Evolutionary conservation across 2,113 vertebrate genomes (phyloP).

Genomic region (Electrona antarctica): DNA sequence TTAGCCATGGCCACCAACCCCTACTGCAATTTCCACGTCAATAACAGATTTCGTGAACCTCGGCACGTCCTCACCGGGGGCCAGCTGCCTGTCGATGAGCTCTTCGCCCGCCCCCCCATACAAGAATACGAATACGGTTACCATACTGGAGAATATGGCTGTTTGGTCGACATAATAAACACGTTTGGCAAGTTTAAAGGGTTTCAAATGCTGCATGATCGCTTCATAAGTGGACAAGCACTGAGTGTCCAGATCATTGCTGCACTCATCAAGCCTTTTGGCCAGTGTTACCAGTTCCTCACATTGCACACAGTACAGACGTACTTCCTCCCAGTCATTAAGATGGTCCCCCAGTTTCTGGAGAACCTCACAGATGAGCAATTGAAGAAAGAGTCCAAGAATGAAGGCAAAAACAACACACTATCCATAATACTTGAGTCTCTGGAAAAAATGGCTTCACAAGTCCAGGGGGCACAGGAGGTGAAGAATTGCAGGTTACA

Average conservation of each 20-base stretch:
- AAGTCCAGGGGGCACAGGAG: conserved; percentile 98
- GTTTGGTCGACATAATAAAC: conserved; percentile 99
- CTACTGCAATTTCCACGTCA: conserved; percentile 99
- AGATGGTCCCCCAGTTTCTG: conserved; percentile 99
- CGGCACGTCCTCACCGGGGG: conserved; percentile 94
- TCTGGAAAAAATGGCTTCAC: conserved; percentile 97
- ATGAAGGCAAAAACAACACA: conserved; percentile 99
- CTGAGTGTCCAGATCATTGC: conserved; percentile 99
- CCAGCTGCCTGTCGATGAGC: conserved; percentile 95
- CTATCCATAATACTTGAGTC: conserved; percentile 99
- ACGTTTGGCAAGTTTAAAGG: conserved; percentile 99
- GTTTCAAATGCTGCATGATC: conserved; percentile 99
- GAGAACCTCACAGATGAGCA: conserved; percentile 99
- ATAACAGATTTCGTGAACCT: conserved; percentile 96
- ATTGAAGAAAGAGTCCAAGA: conserved; percentile 99
- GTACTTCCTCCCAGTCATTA: conserved; percentile 98
- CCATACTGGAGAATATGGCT: conserved; percentile 79
- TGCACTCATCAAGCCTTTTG: conserved; percentile 98
- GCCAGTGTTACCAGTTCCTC: neutral
- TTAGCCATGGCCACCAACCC: conserved; percentile 99
- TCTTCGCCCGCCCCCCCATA: conserved; percentile 91
- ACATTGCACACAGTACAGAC: conserved; percentile 94
- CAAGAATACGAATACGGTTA: no score
- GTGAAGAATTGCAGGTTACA: conserved; percentile 99
- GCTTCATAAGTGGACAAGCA: conserved; percentile 97